Base-by-base conservation (phyloP, 2,113 vertebrate genomes). In the Scomber colias region DNA sequence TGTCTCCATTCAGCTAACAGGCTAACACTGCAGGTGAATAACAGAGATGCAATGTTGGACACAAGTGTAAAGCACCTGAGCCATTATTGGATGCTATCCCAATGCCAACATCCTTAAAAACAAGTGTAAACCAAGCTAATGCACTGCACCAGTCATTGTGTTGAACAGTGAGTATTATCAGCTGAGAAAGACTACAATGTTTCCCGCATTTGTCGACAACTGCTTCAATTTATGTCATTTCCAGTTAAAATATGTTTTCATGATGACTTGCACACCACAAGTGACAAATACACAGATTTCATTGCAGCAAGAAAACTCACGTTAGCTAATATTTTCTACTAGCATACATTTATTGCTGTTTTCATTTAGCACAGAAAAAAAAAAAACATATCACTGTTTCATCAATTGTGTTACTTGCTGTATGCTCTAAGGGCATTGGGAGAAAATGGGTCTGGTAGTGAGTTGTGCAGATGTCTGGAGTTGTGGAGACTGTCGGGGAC, bases 1-100 rank as follows among this genome's bases (percentile, higher is more conserved):
- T 46, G 67, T 74, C 57, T 61, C 48, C 61, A 64, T 65, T 65
- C 55, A 64, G 50, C 71, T 27, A 14, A 14, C 30, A 11, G 48
- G 60, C 51, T 53, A 27, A 59, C 24, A 66, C 45, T 68, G 71
- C 50, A 64, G 62, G 50, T 2, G 7, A 48, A 62, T 60, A 24
- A 82, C 59, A 77, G 35, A 62, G 56, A 77, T 35, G 19, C 53
- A 71, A 14, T 53, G 3, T 40, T 40, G 35, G 35, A 40, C 1
- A 51, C 19, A 69, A 35, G 70, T 46, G 5, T 60, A 54, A 65
- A 8, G 70, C 24, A 27, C 24, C 79, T 76, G 2, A 19, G 21
- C 11, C 55, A 62, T 17, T 50, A 27, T 8, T 48, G 17, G 21
- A 12, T 46, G 65, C 2, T 49, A 11, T 14, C 56, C 15, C 2